Evolutionary conservation across 2,797 vertebrate genomes (phyloP).

Genomic region (Ispidina picta): DNA sequence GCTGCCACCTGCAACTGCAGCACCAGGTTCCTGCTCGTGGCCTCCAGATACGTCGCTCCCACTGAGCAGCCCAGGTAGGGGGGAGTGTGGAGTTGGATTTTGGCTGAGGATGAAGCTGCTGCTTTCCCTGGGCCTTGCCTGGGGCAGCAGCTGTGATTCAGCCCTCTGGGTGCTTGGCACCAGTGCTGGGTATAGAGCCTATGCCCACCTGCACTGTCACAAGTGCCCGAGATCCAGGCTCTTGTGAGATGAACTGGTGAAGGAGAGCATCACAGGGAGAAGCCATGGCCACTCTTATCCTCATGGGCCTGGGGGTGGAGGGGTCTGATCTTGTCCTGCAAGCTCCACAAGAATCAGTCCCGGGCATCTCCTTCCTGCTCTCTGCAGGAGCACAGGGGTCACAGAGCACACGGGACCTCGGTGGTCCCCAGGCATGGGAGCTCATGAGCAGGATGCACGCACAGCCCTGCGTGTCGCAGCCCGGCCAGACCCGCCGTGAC

Average conservation of each 20-base stretch:
- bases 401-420: accelerated
- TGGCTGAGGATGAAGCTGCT: not conserved
- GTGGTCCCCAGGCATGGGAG: accelerated
- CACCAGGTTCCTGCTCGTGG: not conserved
- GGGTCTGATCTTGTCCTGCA: accelerated
- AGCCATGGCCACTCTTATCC: accelerated
- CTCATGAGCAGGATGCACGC: accelerated
- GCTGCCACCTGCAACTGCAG: not conserved
- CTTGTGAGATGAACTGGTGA: accelerated
- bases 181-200: not conserved
- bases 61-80: not conserved
- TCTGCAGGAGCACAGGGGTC: accelerated
- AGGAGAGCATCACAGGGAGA: accelerated
- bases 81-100: not conserved
- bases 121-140: not conserved
- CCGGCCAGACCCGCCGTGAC: accelerated
- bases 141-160: accelerated
- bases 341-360: accelerated
- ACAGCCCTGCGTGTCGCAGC: not conserved
- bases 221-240: not conserved
- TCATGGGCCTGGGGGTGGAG: accelerated
- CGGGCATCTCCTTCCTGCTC: accelerated
- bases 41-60: not conserved
- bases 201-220: accelerated
- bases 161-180: accelerated